Evolutionary conservation across 2,113 vertebrate species (phyloP).

Genomic region (Xerus inauris): DNA sequence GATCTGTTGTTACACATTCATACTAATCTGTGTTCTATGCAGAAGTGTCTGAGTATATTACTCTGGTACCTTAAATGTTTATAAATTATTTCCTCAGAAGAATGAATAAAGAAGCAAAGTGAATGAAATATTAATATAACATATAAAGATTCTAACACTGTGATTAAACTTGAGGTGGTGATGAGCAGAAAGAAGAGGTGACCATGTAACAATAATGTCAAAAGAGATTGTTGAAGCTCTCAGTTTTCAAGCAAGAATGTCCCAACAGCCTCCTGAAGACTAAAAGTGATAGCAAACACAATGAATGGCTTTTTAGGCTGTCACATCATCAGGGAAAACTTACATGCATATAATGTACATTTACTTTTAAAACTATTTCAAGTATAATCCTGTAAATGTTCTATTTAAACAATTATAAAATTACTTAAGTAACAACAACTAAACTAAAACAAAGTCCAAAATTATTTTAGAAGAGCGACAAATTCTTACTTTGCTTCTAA

Average conservation of each 20-base stretch:
- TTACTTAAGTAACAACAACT: background rate
- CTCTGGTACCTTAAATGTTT: background rate
- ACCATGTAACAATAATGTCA: background rate
- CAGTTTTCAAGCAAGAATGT: background rate
- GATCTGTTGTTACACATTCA: background rate
- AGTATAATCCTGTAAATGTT: background rate
- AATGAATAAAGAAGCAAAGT: background rate
- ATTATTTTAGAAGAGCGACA: slow-evolving; percentile 15
- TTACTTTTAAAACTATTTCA: background rate
- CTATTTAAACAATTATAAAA: background rate
- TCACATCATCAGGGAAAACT: background rate
- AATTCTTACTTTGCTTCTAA: background rate
- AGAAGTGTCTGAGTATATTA: background rate
- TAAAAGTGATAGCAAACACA: background rate
- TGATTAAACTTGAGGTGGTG: background rate
- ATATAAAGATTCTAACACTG: background rate
- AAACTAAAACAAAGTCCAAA: background rate
- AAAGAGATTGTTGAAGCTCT: background rate
- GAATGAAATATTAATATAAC: background rate
- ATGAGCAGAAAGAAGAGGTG: background rate
- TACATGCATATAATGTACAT: background rate
- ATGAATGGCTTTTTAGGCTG: background rate
- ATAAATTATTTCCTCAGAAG: background rate
- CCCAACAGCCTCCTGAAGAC: background rate
- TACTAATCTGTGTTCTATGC: background rate